Conservation (phyloP, 2,888 invertebrate species). For the Ormyrus nitidulus region DNA sequence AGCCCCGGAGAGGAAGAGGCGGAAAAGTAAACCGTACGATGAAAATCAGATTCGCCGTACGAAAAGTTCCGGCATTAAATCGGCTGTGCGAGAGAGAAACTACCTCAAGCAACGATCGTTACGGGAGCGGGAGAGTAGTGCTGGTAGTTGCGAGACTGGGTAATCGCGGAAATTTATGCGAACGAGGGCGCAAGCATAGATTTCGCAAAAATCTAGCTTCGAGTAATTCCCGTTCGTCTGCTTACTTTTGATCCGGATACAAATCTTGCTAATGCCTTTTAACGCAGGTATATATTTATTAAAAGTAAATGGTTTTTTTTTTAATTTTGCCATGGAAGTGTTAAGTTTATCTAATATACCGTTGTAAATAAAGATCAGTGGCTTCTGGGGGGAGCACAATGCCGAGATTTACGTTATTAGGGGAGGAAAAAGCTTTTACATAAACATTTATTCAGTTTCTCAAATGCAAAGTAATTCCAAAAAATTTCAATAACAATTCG, state of each 20-base stretch:
- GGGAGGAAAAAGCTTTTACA: slow-evolving; percentile 27
- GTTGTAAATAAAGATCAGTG: slow-evolving; percentile 35
- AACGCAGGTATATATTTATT: not conserved
- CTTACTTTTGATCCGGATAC: not conserved
- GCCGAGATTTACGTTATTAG: slow-evolving; percentile 37
- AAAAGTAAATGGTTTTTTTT: not conserved
- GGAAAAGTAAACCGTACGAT: not conserved
- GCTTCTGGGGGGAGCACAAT: not conserved
- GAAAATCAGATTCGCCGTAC: slow-evolving; percentile 1
- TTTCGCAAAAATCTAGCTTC: slow-evolving; percentile 36
- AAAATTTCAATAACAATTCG: slow-evolving; percentile 48
- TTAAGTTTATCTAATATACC: not conserved
- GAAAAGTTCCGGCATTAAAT: not conserved
- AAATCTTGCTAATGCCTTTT: not conserved
- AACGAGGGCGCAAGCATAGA: slow-evolving; percentile 60
- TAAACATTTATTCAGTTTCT: slow-evolving; percentile 49
- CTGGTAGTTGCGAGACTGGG: slow-evolving; percentile 5
- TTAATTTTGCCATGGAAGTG: not conserved
- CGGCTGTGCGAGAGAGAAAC: not conserved
- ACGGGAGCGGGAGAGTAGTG: not conserved
- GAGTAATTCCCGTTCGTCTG: not conserved
- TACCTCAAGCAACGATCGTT: not conserved
- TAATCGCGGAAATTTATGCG: slow-evolving; percentile 67
- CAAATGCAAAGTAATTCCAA: slow-evolving; percentile 41
- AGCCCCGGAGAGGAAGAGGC: not conserved